Evolutionary conservation across 2,797 vertebrate genomes (phyloP).

Genomic region (Halcyon badia): DNA sequence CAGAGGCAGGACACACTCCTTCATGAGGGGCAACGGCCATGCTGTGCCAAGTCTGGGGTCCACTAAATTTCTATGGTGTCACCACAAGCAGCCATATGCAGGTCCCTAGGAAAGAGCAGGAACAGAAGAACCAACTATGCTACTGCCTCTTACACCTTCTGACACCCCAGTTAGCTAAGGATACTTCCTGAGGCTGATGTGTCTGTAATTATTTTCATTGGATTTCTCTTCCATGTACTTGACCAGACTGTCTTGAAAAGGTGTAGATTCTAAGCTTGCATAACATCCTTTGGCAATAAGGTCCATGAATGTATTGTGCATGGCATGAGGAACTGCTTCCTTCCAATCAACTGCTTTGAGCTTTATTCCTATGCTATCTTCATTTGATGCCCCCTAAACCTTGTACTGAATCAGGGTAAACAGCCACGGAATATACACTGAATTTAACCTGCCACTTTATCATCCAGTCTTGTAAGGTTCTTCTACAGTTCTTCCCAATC

Average conservation of each 20-base stretch:
- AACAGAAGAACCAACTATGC: background rate
- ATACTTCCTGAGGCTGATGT: fast-evolving
- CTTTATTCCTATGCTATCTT: background rate
- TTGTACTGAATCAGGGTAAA: background rate
- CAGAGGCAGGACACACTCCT: background rate
- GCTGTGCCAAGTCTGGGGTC: background rate
- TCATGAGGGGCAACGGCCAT: fast-evolving
- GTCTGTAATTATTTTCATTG: background rate
- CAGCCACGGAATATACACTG: background rate
- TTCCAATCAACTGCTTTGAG: background rate
- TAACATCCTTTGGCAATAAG: background rate
- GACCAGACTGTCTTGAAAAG: background rate
- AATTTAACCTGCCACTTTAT: background rate
- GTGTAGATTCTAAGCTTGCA: background rate
- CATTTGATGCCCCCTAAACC: background rate
- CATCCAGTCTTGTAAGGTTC: background rate
- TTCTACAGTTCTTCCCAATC: background rate
- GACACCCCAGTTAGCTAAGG: background rate
- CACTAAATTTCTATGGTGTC: background rate
- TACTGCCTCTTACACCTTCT: background rate
- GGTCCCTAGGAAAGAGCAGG: background rate
- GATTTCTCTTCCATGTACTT: background rate
- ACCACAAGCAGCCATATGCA: fast-evolving
- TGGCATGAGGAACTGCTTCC: background rate
- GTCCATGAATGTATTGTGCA: background rate